These are phyloP conservation scores for Sinonovacula constricta DNA, from an alignment of 1,140 invertebrate species.

Conservation along the genomic window DNA sequence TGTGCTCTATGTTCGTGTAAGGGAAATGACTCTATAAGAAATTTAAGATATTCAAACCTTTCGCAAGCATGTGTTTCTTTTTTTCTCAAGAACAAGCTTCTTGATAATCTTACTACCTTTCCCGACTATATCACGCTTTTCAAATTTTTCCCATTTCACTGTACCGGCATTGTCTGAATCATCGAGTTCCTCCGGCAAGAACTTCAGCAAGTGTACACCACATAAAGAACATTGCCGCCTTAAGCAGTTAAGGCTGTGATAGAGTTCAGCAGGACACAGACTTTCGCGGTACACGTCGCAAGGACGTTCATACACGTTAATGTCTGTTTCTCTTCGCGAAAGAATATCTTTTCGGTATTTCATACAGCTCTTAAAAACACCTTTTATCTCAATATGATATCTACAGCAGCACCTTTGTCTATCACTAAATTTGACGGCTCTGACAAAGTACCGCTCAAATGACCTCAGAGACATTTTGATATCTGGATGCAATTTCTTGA, in stretches of 20 bases:
- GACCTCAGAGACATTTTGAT: constrained; percentile 10
- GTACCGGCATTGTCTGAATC: neutral
- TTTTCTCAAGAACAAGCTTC: constrained; percentile 26
- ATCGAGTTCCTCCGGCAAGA: neutral
- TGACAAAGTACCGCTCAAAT: constrained; percentile 19
- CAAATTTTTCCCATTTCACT: neutral
- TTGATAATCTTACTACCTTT: neutral
- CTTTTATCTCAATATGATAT: constrained; percentile 26
- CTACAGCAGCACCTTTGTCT: constrained; percentile 18
- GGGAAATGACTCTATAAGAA: constrained; percentile 24
- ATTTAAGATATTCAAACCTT: constrained; percentile 28
- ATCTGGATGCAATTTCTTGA: constrained; percentile 16
- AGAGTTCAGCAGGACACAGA: neutral
- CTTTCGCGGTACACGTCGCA: neutral
- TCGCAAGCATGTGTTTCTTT: constrained; percentile 28
- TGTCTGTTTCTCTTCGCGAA: neutral
- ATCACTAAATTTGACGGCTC: neutral
- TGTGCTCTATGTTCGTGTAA: constrained; percentile 34
- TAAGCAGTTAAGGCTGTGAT: neutral
- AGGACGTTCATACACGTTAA: neutral
- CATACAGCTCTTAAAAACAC: neutral
- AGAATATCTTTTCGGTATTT: neutral
- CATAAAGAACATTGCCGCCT: constrained; percentile 6
- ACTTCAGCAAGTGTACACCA: neutral
- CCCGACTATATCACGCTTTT: neutral